Conservation (phyloP, 1,140 invertebrate species). For the honey bee (Apis mellifera) region Amel_HAv3.1 CM009931.2:27374501-27375000, state of each 20-base stretch:
- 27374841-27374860: neutral
- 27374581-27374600: neutral
- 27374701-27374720: neutral
- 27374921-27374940: constrained; percentile 13
- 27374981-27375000: constrained; percentile 46
- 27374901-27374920: neutral
- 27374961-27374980: neutral
- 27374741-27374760: neutral
- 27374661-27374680: no score
- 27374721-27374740: neutral
- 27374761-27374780: neutral
- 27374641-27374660: no score
- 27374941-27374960: constrained; percentile 21
- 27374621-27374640: neutral
- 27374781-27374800: no score
- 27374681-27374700: no score
- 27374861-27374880: neutral
- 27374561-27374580: constrained; percentile 34
- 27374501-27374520: constrained; percentile 17
- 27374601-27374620: constrained; percentile 42
- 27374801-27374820: no score
- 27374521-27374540: constrained; percentile 54
- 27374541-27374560: constrained; percentile 3
- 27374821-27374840: no score
- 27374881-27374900: neutral